Conservation (phyloP, 2,797 vertebrate genomes). For the Taenioides sp. region DNA sequence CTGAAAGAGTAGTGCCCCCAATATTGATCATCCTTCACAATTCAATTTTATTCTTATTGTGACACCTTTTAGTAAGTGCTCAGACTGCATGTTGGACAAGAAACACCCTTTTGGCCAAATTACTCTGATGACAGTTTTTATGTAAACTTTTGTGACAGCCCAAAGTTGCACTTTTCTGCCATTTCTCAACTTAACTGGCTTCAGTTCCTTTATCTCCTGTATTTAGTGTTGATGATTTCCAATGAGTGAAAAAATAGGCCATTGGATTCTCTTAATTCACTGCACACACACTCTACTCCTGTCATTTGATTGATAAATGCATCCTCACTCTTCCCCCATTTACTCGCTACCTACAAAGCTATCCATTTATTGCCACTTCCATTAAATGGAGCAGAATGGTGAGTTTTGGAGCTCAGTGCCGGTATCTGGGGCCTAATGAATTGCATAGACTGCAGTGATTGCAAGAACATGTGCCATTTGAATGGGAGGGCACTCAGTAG, state of each 20-base stretch:
- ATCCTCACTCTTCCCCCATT: slow-evolving; percentile 33
- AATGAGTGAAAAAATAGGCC: slow-evolving; percentile 57
- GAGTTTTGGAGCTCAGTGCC: slow-evolving; percentile 52
- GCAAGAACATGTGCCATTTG: slow-evolving; percentile 40
- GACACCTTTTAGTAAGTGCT: slow-evolving; percentile 32
- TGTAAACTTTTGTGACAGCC: slow-evolving; percentile 56
- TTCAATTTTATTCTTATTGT: slow-evolving; percentile 61
- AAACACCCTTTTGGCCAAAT: slow-evolving; percentile 41
- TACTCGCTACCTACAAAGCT: slow-evolving; percentile 37
- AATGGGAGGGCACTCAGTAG: slow-evolving; percentile 35
- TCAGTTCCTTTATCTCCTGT: slow-evolving; percentile 58
- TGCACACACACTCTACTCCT: slow-evolving; percentile 44
- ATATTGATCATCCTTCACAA: slow-evolving; percentile 43
- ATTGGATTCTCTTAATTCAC: slow-evolving; percentile 63
- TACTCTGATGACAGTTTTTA: slow-evolving; percentile 34
- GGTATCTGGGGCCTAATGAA: slow-evolving; percentile 56
- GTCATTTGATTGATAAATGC: slow-evolving; percentile 67
- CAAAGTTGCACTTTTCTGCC: slow-evolving; percentile 50
- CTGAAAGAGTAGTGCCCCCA: slow-evolving; percentile 52
- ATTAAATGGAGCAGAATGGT: slow-evolving; percentile 52
- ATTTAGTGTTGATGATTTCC: slow-evolving; percentile 70
- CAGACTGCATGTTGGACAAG: slow-evolving; percentile 15
- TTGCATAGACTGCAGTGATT: slow-evolving; percentile 50
- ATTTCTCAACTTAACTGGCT: slow-evolving; percentile 59
- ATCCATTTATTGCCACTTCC: slow-evolving; percentile 62